phyloP scores from a whole-genome alignment of 53 echinoderm and acorn worm species.

The Temnopleurus reevesii region DNA sequence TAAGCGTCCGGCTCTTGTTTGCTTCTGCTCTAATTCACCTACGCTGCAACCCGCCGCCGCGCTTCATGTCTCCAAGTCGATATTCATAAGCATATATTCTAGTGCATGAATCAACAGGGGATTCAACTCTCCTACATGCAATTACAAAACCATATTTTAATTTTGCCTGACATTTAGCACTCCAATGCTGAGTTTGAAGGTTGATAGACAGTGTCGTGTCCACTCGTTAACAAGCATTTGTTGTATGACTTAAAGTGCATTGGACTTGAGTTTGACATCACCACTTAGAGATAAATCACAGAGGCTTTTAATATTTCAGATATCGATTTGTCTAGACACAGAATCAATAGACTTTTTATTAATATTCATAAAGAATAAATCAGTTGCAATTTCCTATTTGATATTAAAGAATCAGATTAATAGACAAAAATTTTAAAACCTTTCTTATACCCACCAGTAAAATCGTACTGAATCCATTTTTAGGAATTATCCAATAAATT shows the following conservation, averaged over 20 bases:
- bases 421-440: too few relatives aligned
- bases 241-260: neutral
- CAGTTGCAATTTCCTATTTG: too few relatives aligned
- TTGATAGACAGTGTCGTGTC: neutral
- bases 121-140: neutral
- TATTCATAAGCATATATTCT: neutral
- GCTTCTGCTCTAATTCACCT: neutral
- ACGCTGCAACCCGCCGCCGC: neutral
- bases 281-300: neutral
- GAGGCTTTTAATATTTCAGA: neutral
- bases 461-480: too few relatives aligned
- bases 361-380: too few relatives aligned
- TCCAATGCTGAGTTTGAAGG: neutral
- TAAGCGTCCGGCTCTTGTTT: slow-evolving; percentile 7
- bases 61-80: neutral
- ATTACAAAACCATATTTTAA: neutral
- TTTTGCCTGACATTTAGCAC: neutral
- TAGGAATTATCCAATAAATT: too few relatives aligned
- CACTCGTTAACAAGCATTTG: neutral
- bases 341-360: neutral
- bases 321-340: neutral
- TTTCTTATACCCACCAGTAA: too few relatives aligned
- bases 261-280: neutral
- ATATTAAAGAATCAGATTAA: too few relatives aligned
- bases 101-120: neutral